Base-by-base conservation (phyloP, 1,140 invertebrate species). In the Brachionus rubens region DNA sequence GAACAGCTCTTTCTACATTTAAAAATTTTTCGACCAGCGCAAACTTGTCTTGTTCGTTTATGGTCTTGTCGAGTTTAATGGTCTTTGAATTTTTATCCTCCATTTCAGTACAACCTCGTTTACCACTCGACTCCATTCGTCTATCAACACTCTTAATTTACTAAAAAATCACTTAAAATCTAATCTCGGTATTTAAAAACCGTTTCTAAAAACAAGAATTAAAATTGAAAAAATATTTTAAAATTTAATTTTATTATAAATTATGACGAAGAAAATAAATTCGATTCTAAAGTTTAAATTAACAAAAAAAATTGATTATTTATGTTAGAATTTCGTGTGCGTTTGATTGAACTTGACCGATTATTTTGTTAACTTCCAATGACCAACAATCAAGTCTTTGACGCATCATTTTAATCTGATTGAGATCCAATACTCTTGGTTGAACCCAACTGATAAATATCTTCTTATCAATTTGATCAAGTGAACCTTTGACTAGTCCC, bases 401-500 rank as follows among this genome's bases (percentile, higher is more conserved):
- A 67, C 77, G 76, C 46, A 77, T 77, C 24, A 62, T 50, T 41
- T 67, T 68, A 70, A 56, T 78, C 59, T 65, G 89, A 72, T 86
- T 81, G 67, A 86, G 85, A 80, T 94, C 90, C 1, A 96, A 85
- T 7, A 96, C 94, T 78, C 94, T 87, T 1, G 94, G 94, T 83
- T 96, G 93, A 19, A 96, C 91, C 92, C 92, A 94, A 21, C 89
- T 91, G 87, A 94, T 90, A 81, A 91, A 89, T 5, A 93, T 90
- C 76, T 87, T 90, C 72, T 87, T 84, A 16, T 89, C 88, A 2
- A 98, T 93, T 86, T 98, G 93, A 87, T 99, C 95, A 79, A 99
- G 98, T 54, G 90, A 90, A 33, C 96, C 96, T 77, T 90, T 89
- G 2, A 99, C 92, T 0, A 99, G 87, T 50, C 91, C 92, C 79